Base-by-base conservation (phyloP, 2,797 vertebrate species). In the Chelon auratus region DNA sequence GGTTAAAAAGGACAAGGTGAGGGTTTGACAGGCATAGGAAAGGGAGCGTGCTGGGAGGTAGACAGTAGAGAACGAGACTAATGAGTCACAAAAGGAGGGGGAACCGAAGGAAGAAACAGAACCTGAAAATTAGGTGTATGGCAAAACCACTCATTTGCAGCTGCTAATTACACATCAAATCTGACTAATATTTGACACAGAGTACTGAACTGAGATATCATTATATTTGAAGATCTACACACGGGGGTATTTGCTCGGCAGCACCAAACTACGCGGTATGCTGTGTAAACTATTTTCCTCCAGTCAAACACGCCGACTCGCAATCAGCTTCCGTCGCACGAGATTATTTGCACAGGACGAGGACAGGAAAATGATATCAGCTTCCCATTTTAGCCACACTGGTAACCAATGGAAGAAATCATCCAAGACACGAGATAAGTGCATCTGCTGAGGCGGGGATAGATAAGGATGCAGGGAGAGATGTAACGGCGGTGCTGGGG, bases 1-100 rank as follows among this genome's bases (percentile, higher is more conserved):
- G 11, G 62, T 62, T 68, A 68, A 62, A 86, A 80, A 59, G 62
- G 68, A 73, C 45, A 53, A 61, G 52, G 13, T 15, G 36, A 77
- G 69, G 58, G 65, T 74, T 76, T 82, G 87, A 88, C 81, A 85
- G 54, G 37, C 37, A 15, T 13, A 15, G 62, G 76, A 45, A 72
- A 69, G 58, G 68, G 59, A 64, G 58, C 85, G 68, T 26, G 86
- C 70, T 77, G 85, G 58, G 85, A 77, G 40, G 42, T 17, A 1
- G 73, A 73, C 68, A 40, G 59, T 68, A 12, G 59, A 76, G 69
- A 75, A 39, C 39, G 59, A 3, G 12, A 45, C 51, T 75, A 81
- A 85, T 82, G 84, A 74, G 58, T 82, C 70, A 78, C 62, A 65
- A 54, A 80, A 58, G 51, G 20, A 70, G 47, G 61, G 26, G 10